Conservation (phyloP, 2,888 invertebrate genomes). For the Drosophila helvetica region DNA sequence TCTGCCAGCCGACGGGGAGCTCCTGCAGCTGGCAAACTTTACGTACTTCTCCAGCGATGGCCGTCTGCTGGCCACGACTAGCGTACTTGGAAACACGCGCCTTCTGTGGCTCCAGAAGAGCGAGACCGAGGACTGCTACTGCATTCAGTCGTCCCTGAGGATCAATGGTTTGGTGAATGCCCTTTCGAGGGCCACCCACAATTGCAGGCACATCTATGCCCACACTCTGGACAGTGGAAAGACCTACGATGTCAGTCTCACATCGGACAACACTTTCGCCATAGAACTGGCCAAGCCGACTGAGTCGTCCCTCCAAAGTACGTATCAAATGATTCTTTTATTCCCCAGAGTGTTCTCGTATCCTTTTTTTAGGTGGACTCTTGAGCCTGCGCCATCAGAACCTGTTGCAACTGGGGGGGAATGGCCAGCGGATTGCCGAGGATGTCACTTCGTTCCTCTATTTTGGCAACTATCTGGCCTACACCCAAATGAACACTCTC, state of each 20-base stretch:
- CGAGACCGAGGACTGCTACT: conserved; percentile 20
- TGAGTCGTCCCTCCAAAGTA: conserved; percentile 38
- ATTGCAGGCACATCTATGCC: conserved; percentile 43
- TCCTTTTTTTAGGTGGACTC: conserved; percentile 45
- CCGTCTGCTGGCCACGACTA: conserved; percentile 53
- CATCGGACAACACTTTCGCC: conserved; percentile 14
- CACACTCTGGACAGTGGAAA: conserved; percentile 56
- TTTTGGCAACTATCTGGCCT: conserved; percentile 81
- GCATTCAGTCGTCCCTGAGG: conserved; percentile 19
- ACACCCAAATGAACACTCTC: conserved; percentile 82
- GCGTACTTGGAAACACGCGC: conserved; percentile 33
- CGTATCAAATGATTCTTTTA: conserved; percentile 1
- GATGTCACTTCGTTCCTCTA: conserved; percentile 84
- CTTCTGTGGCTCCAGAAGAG: conserved; percentile 31
- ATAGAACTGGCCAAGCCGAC: conserved; percentile 59
- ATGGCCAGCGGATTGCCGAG: conserved; percentile 66
- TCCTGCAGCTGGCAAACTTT: conserved; percentile 53
- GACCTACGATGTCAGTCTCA: conserved; percentile 45
- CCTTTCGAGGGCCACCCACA: conserved; percentile 17
- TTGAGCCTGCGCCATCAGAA: conserved; percentile 76
- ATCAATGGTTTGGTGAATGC: conserved; percentile 59
- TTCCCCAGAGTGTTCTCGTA: background rate
- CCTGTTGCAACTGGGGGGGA: conserved; percentile 76
- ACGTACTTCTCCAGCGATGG: conserved; percentile 23
- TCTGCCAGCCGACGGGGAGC: conserved; percentile 24